A percentile compares a stretch with the other conserved stretches of the same genome.
These are phyloP conservation scores for Pseudomyrmex gracilis DNA, from an alignment of 1,140 invertebrate species.

Conservation along the genomic window DNA sequence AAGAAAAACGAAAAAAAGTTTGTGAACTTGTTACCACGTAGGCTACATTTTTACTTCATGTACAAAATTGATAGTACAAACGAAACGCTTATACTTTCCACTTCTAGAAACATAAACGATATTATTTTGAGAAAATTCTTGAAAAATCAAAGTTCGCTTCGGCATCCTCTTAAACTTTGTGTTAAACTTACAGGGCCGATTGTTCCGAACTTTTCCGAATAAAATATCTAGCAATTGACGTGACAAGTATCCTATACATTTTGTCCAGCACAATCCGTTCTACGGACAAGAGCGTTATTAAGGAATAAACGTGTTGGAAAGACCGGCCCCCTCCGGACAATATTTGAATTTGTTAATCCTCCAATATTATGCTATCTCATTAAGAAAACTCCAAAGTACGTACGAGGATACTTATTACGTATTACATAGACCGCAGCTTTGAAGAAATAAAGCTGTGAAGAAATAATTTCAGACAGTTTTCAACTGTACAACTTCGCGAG, in stretches of 20 bases:
- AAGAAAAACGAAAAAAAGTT: too few relatives aligned
- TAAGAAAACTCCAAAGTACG: not conserved
- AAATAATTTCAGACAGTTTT: constrained; percentile 36
- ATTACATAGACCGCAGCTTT: too few relatives aligned
- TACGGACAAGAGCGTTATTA: constrained; percentile 24
- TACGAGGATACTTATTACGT: too few relatives aligned
- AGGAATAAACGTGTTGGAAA: constrained; percentile 40
- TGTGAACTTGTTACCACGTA: too few relatives aligned
- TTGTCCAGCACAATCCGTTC: not conserved
- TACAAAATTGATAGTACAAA: too few relatives aligned
- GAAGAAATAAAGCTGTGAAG: not conserved
- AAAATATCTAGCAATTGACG: not conserved
- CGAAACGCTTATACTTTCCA: too few relatives aligned
- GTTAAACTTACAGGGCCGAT: constrained; percentile 41
- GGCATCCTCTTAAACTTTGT: constrained; percentile 5
- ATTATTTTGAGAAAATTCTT: too few relatives aligned
- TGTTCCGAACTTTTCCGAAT: constrained; percentile 18
- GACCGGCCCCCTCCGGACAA: constrained; percentile 39
- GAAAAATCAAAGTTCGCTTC: too few relatives aligned
- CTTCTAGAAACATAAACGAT: too few relatives aligned
- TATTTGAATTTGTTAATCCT: constrained; percentile 55
- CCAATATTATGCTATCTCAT: constrained; percentile 58
- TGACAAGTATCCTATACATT: constrained; percentile 9
- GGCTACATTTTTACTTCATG: too few relatives aligned
- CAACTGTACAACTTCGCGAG: constrained; percentile 23